Base-by-base conservation (phyloP, 1,140 invertebrate genomes). In the Andricus grossulariae region DNA sequence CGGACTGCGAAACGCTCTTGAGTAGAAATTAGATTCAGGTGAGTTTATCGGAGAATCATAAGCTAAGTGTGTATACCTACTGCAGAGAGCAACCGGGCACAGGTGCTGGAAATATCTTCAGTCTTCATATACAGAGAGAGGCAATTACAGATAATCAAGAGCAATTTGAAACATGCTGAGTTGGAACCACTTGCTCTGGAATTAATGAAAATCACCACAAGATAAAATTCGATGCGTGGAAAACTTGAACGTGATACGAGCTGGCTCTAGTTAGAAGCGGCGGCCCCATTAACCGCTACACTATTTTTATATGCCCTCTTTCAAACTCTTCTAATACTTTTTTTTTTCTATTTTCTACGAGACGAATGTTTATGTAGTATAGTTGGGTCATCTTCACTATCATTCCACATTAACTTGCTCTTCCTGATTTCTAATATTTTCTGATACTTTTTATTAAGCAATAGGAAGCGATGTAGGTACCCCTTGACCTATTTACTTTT, bases 231-330 rank as follows among this genome's bases (percentile, higher is more conserved):
- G 15, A 39, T 66, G 60, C 39, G 39, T 66, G 25, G 15, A 66
- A 66, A 66, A 66, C 21, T 66, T 32, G 12, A 66, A 66, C 7
- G 10, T 39, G 13, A 39, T 10, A 4, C 13, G 57, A 39, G 25
- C 39, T 45, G 39, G 21, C 57, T 25, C 57, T 60, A 39, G 60
- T 66, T 16, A 32, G 15, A 66, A 66, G n/a, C 60, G 32, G 16
- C 32, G 60, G 5, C 60, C 39, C 32, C 32, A n/a, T 66, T 66
- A 66, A 66, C 32, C 32, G 60, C 60, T 39, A 45, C 25, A 66
- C 60, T 66, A 66, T 66, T 66, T 66, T 66, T 66, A 45, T 66
- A 13, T 66, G 60, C 60, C 32, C 32, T 66, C 60, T 32, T 66
- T n/a, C 60, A 15, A 39, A 39, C 32, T 66, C 15, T 21, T 57